Base-by-base conservation (phyloP, 2,113 vertebrate genomes). In the Ondatra zibethicus region DNA sequence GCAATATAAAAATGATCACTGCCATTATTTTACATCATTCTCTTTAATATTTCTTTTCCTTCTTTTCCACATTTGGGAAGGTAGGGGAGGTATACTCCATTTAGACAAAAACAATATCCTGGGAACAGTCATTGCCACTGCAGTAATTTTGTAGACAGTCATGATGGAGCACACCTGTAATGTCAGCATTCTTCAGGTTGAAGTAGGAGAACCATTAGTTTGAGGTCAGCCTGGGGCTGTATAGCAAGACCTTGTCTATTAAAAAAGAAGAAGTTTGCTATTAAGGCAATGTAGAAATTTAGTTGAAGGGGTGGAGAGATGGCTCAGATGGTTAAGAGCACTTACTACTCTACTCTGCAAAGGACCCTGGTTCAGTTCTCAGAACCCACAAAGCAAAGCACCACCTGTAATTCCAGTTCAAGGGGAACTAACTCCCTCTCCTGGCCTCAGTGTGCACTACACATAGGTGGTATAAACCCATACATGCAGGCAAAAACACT, bases 41-140 rank as follows among this genome's bases (percentile, higher is more conserved):
- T 70, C 23, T 93, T 91, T 92, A 94, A 45, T 80, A 31, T 42
- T 75, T 68, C 29, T 95, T 92, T 76, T 89, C 80, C 65, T 16
- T 68, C 7, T 88, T 95, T 92, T 73, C 85, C 88, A 81, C 85
- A 88, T 76, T 97, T 94, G 58, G 52, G 78, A 89, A 93, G 65
- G 73, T 85, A 17, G 82, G 7, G 50, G 87, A 82, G 29, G 14
- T 63, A 42, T 81, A 80, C 36, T 90, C 8, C 80, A 82, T 68
- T 94, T 90, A 92, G 81, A 68, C 63, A 96, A 93, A 97, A 94
- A 81, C 93, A 95, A 94, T 42, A 89, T 27, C 52, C 13, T 89
- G 7, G 66, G 27, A 94, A 76, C 9, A 94, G 47, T 85, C n/a
- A 87, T 63, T 93, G 76, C 90, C 58, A 93, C 42, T 55, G 95